phyloP scores from a whole-genome alignment of 2,888 invertebrate species.

The Pollenia angustigena region DNA sequence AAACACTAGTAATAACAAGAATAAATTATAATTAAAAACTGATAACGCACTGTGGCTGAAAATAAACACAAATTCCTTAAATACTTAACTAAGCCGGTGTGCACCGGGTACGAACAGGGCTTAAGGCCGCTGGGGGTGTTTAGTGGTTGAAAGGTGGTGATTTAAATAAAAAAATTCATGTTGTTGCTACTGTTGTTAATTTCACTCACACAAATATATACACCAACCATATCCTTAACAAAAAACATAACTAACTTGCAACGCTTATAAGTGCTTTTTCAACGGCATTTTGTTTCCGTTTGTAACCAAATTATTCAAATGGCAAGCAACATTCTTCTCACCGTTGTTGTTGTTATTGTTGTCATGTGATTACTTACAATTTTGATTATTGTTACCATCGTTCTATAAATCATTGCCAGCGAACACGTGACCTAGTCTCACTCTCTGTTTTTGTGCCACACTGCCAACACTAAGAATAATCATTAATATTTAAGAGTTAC shows the following conservation, averaged over 20 bases:
- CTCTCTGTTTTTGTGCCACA: not conserved
- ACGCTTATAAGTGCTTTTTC: constrained; percentile 82
- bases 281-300: constrained; percentile 83
- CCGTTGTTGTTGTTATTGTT: constrained; percentile 79
- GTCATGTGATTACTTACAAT: constrained; percentile 65
- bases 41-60: not conserved
- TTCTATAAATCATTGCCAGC: constrained; percentile 80
- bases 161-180: not conserved
- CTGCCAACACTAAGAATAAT: constrained; percentile 36
- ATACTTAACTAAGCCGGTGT: not conserved
- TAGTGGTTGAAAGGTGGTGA: constrained; percentile 28
- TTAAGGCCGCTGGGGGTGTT: not conserved
- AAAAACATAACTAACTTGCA: constrained; percentile 74
- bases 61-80: too few species aligned
- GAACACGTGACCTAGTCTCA: constrained; percentile 77
- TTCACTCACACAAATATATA: not conserved
- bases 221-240: not conserved
- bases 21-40: constrained; percentile 45
- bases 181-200: not conserved
- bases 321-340: constrained; percentile 64
- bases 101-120: not conserved
- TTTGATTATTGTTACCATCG: constrained; percentile 64
- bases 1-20: constrained; percentile 39
- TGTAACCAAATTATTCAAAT: constrained; percentile 71
- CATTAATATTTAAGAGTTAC: constrained; percentile 60